Percentiles rank a stretch among this genome's conserved stretches.
These are phyloP conservation scores for Sebastes matsubarae DNA, from an alignment of 2,797 vertebrate genomes.

Conservation along the genomic window DNA sequence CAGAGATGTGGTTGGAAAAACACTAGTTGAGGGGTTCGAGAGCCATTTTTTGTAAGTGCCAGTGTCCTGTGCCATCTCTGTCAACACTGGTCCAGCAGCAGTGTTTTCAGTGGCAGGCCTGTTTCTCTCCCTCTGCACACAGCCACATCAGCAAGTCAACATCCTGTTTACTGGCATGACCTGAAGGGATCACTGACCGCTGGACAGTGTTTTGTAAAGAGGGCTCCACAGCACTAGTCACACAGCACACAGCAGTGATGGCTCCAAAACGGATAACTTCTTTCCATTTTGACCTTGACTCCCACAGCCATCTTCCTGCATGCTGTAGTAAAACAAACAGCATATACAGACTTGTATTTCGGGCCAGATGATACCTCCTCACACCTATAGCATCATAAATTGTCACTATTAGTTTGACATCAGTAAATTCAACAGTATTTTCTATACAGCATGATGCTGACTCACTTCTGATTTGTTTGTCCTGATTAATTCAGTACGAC, in stretches of 20 bases:
- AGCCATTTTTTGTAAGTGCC: constrained; percentile 19
- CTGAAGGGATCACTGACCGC: constrained; percentile 64
- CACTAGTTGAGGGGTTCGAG: constrained; percentile 1
- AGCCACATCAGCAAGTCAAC: constrained; percentile 65
- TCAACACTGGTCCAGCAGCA: constrained; percentile 42
- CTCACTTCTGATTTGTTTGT: not conserved
- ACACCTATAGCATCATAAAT: not conserved
- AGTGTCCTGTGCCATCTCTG: constrained; percentile 46
- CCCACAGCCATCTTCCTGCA: not conserved
- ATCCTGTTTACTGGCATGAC: constrained; percentile 65
- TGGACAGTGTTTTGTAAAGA: constrained; percentile 48
- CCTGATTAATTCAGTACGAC: not conserved
- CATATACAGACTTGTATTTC: not conserved
- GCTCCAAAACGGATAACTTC: constrained; percentile 42
- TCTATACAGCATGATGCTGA: not conserved
- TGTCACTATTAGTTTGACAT: not conserved
- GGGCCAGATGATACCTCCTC: not conserved
- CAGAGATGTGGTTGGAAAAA: constrained; percentile 9
- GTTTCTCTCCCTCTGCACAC: constrained; percentile 58
- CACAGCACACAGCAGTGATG: constrained; percentile 12
- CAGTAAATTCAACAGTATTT: not conserved
- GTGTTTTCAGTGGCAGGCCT: constrained; percentile 46
- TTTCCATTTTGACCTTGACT: constrained; percentile 37
- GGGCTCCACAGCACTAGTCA: constrained; percentile 38
- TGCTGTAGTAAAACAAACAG: not conserved